A percentile compares a stretch with the other conserved stretches of the same genome.
Evolutionary conservation across 2,797 vertebrate genomes (phyloP).

Genomic region (Sebastolobus altivelis): DNA sequence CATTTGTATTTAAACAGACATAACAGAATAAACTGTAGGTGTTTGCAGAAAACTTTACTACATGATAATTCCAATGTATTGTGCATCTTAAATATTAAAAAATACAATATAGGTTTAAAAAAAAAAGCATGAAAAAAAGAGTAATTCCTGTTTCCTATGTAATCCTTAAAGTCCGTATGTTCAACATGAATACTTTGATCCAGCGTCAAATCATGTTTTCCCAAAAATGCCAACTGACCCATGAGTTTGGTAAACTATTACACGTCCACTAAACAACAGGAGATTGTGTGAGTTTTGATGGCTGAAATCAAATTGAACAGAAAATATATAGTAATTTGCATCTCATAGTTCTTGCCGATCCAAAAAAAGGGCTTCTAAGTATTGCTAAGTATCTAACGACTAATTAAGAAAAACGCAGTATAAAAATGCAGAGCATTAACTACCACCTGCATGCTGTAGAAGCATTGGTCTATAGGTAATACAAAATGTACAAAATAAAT

Average conservation of each 20-base stretch:
- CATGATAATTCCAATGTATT: conserved; percentile 26
- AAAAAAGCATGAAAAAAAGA: not conserved
- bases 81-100: conserved; percentile 56
- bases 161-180: not conserved
- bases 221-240: not conserved
- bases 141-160: conserved; percentile 2
- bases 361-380: conserved; percentile 63
- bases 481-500: conserved; percentile 88
- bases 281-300: conserved; percentile 2
- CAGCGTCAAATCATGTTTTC: not conserved
- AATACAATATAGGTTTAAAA: conserved; percentile 40
- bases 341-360: conserved; percentile 60
- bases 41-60: conserved; percentile 8
- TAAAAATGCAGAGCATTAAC: conserved; percentile 85
- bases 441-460: conserved; percentile 84
- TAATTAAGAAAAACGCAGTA: conserved; percentile 80
- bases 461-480: conserved; percentile 82
- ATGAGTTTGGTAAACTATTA: conserved; percentile 24
- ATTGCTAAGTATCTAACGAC: conserved; percentile 77
- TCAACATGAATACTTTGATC: conserved; percentile 22
- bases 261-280: conserved; percentile 22
- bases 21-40: not conserved
- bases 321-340: conserved; percentile 60
- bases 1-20: not conserved
- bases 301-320: conserved; percentile 55